Conservation (phyloP, 2,888 invertebrate species). For the Platyscelio sp. region DNA sequence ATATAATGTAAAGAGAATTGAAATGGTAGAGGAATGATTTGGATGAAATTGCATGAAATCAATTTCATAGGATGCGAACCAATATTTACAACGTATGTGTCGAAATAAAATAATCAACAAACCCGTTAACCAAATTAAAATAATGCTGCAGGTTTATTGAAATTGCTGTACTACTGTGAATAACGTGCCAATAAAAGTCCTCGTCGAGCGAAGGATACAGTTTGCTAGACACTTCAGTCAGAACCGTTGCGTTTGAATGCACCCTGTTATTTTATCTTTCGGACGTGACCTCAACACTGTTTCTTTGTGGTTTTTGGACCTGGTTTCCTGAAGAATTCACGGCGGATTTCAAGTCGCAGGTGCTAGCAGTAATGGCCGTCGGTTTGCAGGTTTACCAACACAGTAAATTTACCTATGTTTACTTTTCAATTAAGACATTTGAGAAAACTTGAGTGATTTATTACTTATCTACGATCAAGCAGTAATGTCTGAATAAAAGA, state of each 20-base stretch:
- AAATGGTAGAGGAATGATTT: no score
- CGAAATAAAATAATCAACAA: constrained; percentile 21
- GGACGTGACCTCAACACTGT: constrained; percentile 66
- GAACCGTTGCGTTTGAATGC: constrained; percentile 53
- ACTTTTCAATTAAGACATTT: no score
- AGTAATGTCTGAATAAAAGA: no score
- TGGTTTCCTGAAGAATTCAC: constrained; percentile 49
- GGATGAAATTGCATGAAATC: no score
- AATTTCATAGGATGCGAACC: not conserved
- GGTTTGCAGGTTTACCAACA: constrained; percentile 75
- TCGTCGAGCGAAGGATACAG: constrained; percentile 15
- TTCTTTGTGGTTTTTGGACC: constrained; percentile 52
- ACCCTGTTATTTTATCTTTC: constrained; percentile 66
- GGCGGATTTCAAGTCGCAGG: constrained; percentile 58
- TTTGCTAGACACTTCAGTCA: not conserved
- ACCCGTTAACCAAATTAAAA: constrained; percentile 38
- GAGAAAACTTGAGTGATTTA: no score
- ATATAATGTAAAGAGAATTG: no score
- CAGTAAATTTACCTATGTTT: constrained; percentile 70
- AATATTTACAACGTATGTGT: not conserved
- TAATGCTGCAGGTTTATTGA: constrained; percentile 23
- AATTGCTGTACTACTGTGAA: not conserved
- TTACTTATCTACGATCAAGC: no score
- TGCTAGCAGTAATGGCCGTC: constrained; percentile 83
- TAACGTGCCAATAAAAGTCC: constrained; percentile 24